Evolutionary conservation across 2,888 invertebrate species (phyloP), one percentile per base, ranked within the genome.

Genomic region (Cheilosia variabilis): DNA sequence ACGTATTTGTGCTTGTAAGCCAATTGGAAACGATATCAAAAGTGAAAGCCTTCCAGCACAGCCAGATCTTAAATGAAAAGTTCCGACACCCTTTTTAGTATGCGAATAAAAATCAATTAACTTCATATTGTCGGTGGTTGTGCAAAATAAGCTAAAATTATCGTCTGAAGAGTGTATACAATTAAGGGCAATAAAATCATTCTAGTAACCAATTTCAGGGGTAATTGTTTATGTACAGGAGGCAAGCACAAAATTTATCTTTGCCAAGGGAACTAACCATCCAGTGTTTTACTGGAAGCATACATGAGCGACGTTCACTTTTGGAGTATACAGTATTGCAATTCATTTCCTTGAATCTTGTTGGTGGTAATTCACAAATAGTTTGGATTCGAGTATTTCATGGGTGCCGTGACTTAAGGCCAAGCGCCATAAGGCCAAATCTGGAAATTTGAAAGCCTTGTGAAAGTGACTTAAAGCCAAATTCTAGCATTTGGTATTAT

Each of bases 181-280:
- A 81, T 81, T 81, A 69, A 76, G 58, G 57, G 69, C 69, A 69
- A 76, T 81, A 81, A 81, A 76, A 81, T 57, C 63, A 65, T 57
- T 81, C 69, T 81, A 81, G 76, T 81, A 69, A 81, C 17, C 58
- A 57, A 63, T 65, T 81, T 76, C 76, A 69, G 69, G 76, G 63
- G 81, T 34, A 76, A 81, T 76, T 52, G 45, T 63, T 69, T 69
- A 65, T 69, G 57, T 69, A n/a, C n/a, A 69, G 55, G 13, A 57
- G 55, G 13, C 43, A 65, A 52, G 68, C 68, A 65, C 65, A 60
- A 34, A 27, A 19, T 37, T 37, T 4, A 37, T 55, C 17, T 58
- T 50, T 52, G 43, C 58, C 52, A 34, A 19, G 31, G 63, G 47
- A 60, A 27, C 31, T 41, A 58, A 43, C 17, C 65, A 57, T 72